Evolutionary conservation across 2,888 invertebrate genomes (phyloP).

Genomic region (Mantis religiosa): DNA sequence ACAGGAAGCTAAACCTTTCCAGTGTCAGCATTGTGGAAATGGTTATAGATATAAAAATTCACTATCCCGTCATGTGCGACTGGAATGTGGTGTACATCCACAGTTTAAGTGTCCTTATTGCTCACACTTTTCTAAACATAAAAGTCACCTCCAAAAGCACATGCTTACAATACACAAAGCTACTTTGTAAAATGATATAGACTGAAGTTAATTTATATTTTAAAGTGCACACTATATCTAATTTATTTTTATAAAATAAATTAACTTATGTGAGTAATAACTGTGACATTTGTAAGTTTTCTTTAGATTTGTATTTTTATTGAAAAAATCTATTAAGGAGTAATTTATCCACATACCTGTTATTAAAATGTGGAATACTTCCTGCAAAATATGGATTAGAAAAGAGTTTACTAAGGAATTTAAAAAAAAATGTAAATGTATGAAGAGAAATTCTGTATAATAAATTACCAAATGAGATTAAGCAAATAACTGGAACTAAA

Average conservation of each 20-base stretch:
- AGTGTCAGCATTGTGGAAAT: conserved; percentile 38
- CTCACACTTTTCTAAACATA: conserved; percentile 36
- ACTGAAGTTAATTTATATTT: background rate
- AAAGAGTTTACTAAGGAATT: too few relatives aligned
- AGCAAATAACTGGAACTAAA: too few relatives aligned
- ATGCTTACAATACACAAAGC: background rate
- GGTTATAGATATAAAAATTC: conserved; percentile 40
- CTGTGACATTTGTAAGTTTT: background rate
- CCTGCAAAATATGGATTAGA: too few relatives aligned
- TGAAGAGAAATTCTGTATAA: too few relatives aligned
- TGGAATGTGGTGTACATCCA: conserved; percentile 37
- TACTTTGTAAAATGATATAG: background rate
- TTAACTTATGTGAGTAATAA: background rate
- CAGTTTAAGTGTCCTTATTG: conserved; percentile 36
- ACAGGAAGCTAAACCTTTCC: background rate
- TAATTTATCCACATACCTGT: too few relatives aligned
- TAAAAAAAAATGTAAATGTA: too few relatives aligned
- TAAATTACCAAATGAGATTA: too few relatives aligned
- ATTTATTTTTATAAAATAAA: background rate
- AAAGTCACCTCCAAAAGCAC: background rate
- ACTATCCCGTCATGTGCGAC: conserved; percentile 36
- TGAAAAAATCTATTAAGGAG: too few relatives aligned
- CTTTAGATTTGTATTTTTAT: too few relatives aligned
- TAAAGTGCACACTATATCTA: background rate
- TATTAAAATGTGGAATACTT: too few relatives aligned